phyloP scores from a whole-genome alignment of 2,888 invertebrate genomes.

The Caenorhabditis sp. region DNA sequence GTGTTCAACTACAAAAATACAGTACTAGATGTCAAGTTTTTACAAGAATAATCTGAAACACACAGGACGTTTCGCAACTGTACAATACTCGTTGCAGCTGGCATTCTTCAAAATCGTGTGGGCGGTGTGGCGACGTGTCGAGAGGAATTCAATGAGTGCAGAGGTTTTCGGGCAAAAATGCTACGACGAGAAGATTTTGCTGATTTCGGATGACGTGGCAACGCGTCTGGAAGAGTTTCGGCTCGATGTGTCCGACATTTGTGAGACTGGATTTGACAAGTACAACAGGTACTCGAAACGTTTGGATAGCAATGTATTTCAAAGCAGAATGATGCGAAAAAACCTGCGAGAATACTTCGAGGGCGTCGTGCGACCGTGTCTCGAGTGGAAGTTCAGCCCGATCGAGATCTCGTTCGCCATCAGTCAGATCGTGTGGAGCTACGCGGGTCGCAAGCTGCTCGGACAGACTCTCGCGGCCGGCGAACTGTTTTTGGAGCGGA shows the following conservation, averaged over 20 bases:
- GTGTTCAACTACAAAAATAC: too few species aligned
- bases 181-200: slow-evolving; percentile 28
- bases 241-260: slow-evolving; percentile 18
- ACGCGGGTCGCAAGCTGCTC: slow-evolving; percentile 19
- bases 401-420: slow-evolving; percentile 20
- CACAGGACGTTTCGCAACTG: too few species aligned
- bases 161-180: slow-evolving; percentile 26
- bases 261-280: background rate
- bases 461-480: slow-evolving; percentile 36
- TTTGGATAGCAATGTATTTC: background rate
- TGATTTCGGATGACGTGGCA: slow-evolving; percentile 20
- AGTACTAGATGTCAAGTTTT: too few species aligned
- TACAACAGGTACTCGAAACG: background rate
- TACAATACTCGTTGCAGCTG: too few species aligned
- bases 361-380: slow-evolving; percentile 4
- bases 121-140: slow-evolving; percentile 48
- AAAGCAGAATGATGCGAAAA: slow-evolving; percentile 12
- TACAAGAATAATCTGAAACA: too few species aligned
- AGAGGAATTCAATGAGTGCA: slow-evolving; percentile 23
- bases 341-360: slow-evolving; percentile 18
- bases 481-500: slow-evolving; percentile 19
- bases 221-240: slow-evolving; percentile 5
- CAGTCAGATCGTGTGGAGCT: slow-evolving; percentile 37
- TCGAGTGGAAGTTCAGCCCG: slow-evolving; percentile 21
- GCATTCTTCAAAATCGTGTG: slow-evolving; percentile 52